Conservation (phyloP, 2,797 vertebrate genomes). For the Lutjanus argentimaculatus region DNA sequence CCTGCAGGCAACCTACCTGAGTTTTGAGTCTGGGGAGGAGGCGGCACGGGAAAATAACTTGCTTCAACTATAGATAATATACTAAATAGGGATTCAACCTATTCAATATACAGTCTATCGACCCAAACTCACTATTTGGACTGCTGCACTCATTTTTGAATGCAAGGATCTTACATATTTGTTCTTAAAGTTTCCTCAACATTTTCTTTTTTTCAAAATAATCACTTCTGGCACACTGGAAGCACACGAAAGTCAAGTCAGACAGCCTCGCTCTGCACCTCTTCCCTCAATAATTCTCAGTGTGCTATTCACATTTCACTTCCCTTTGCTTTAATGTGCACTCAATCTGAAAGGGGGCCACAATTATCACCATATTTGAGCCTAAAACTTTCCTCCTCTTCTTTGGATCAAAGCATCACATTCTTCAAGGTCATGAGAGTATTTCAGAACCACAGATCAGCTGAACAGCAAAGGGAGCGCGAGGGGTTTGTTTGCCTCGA, state of each 20-base stretch:
- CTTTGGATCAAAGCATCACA: constrained; percentile 26
- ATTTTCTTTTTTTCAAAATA: constrained; percentile 13
- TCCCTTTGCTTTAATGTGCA: background rate
- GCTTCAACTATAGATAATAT: too few species aligned
- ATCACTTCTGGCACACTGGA: background rate
- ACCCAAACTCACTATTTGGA: too few species aligned
- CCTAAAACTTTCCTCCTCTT: background rate
- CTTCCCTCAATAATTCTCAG: constrained; percentile 2
- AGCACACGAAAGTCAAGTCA: background rate
- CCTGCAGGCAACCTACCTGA: too few species aligned
- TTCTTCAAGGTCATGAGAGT: constrained; percentile 36
- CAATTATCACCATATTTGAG: background rate
- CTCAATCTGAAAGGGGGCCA: background rate
- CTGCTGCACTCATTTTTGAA: too few species aligned
- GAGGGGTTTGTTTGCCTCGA: background rate
- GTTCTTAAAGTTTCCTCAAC: background rate
- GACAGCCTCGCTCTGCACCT: background rate
- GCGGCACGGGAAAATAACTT: too few species aligned
- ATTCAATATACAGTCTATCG: too few species aligned
- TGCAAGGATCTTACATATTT: too few species aligned
- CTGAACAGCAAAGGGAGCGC: background rate
- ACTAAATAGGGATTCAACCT: too few species aligned
- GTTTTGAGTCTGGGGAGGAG: too few species aligned
- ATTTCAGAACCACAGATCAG: constrained; percentile 38
- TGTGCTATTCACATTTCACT: constrained; percentile 1